Conservation (phyloP, 1,140 invertebrate species). For the Bactericera cockerelli region DNA sequence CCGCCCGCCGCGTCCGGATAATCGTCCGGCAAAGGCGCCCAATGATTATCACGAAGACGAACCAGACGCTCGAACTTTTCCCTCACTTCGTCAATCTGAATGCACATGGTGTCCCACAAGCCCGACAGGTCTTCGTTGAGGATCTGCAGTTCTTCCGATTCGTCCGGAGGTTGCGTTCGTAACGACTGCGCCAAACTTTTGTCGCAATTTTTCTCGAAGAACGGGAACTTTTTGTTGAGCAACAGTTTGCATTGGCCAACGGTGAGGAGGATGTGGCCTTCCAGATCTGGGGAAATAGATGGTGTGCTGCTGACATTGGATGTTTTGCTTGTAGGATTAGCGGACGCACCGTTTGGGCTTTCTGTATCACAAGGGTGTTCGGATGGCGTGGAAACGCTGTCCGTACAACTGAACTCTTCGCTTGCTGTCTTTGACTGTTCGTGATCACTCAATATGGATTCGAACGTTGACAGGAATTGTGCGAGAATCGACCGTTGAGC, state of each 20-base stretch:
- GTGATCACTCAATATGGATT: too few relatives aligned
- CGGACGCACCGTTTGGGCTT: too few relatives aligned
- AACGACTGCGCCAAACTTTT: not conserved
- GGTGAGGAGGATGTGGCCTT: not conserved
- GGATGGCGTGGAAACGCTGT: too few relatives aligned
- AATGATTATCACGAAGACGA: not conserved
- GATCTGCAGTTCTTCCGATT: not conserved
- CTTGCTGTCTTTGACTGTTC: too few relatives aligned
- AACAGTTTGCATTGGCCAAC: not conserved
- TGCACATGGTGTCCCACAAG: conserved; percentile 4
- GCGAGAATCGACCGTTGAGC: too few relatives aligned
- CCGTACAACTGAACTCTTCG: too few relatives aligned
- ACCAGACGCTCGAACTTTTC: not conserved
- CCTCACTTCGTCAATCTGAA: not conserved
- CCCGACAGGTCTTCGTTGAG: not conserved
- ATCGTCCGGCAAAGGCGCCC: not conserved
- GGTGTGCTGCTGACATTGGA: too few relatives aligned
- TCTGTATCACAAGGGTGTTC: too few relatives aligned
- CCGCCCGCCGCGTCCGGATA: too few relatives aligned
- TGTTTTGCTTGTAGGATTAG: too few relatives aligned
- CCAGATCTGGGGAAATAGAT: not conserved
- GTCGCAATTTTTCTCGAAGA: not conserved
- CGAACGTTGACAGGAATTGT: too few relatives aligned
- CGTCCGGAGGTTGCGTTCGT: not conserved
- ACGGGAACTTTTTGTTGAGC: not conserved